These are phyloP conservation scores for Pammene fasciana DNA, from an alignment of 2,888 invertebrate genomes.

Conservation along the genomic window DNA sequence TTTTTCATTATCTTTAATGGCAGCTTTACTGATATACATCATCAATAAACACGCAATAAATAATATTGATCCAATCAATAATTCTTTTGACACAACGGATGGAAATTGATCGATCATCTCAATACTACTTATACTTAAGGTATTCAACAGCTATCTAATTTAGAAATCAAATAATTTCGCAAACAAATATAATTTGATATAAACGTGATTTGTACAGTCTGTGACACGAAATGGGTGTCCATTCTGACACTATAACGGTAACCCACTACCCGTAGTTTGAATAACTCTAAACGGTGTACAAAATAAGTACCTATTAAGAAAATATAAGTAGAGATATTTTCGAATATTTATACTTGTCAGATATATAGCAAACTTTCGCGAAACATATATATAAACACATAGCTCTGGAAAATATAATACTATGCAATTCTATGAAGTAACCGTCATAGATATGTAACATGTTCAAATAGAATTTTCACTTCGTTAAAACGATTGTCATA, in stretches of 20 bases:
- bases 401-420: slow-evolving; percentile 5
- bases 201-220: slow-evolving; percentile 8
- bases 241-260: slow-evolving; percentile 13
- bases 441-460: slow-evolving; percentile 27
- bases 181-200: slow-evolving; percentile 17
- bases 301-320: background rate
- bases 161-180: slow-evolving; percentile 11
- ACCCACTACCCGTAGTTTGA: slow-evolving; percentile 20
- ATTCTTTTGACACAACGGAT: background rate
- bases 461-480: slow-evolving; percentile 14
- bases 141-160: slow-evolving; percentile 16
- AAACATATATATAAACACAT: slow-evolving; percentile 5
- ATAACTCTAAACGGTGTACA: slow-evolving; percentile 18
- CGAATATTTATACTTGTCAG: slow-evolving; percentile 1
- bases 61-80: slow-evolving; percentile 6
- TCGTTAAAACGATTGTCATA: slow-evolving; percentile 5
- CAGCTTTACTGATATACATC: background rate
- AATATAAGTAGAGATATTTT: background rate
- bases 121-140: slow-evolving; percentile 9
- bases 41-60: slow-evolving; percentile 6
- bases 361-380: slow-evolving; percentile 7
- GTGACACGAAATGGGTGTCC: slow-evolving; percentile 11
- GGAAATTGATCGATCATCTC: slow-evolving; percentile 1
- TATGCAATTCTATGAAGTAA: slow-evolving; percentile 3
- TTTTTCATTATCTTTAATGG: background rate